A percentile compares a stretch with the other conserved stretches of the same genome.
Evolutionary conservation across 2,888 invertebrate species (phyloP).

Genomic region (Coenonympha glycerion): DNA sequence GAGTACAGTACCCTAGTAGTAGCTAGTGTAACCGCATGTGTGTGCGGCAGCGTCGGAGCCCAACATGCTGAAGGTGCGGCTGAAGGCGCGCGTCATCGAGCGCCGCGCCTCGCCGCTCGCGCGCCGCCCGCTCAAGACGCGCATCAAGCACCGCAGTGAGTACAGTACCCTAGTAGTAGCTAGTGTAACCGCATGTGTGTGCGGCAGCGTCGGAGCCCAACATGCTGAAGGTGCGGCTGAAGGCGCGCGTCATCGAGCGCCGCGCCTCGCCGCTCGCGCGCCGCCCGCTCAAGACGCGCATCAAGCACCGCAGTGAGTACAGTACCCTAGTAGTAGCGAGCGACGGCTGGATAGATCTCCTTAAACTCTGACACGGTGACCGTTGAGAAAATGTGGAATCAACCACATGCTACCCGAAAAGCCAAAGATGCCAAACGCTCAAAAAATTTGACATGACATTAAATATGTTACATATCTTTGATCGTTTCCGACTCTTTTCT

Average conservation of each 20-base stretch:
- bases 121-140: not conserved
- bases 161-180: conserved; percentile 43
- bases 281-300: not conserved
- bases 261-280: conserved; percentile 82
- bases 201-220: conserved; percentile 94
- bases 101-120: conserved; percentile 85
- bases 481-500: no score
- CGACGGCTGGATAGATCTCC: no score
- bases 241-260: conserved; percentile 96
- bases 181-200: conserved; percentile 48
- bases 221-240: conserved; percentile 93
- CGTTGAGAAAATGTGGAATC: no score
- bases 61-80: conserved; percentile 94
- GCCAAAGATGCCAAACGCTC: no score
- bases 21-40: no score
- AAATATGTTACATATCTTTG: no score
- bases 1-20: no score
- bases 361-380: no score
- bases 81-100: conserved; percentile 96
- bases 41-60: conserved; percentile 94
- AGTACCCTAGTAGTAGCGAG: no score
- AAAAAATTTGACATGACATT: no score
- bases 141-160: conserved; percentile 72
- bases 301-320: conserved; percentile 76
- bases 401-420: no score